phyloP scores from a whole-genome alignment of 2,113 vertebrate species.

The Xiphophorus couchianus region DNA sequence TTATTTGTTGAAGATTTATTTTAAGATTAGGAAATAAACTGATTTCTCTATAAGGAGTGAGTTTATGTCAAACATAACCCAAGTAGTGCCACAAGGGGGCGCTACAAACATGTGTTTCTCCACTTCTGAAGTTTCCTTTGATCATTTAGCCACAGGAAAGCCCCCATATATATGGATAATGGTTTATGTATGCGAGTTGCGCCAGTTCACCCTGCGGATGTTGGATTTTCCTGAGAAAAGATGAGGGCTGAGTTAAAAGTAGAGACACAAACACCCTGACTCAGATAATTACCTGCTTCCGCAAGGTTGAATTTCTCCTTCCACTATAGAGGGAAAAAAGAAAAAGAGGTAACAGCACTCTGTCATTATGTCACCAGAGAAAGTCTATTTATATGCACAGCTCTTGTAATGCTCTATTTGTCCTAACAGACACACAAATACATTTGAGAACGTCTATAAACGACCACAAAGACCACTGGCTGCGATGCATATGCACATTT shows the following conservation, averaged over 20 bases:
- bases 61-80: neutral
- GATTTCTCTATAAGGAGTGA: slow-evolving; percentile 3
- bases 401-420: slow-evolving; percentile 64
- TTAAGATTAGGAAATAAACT: neutral
- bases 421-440: slow-evolving; percentile 49
- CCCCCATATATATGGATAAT: neutral
- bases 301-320: slow-evolving; percentile 88
- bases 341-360: slow-evolving; percentile 37
- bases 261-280: slow-evolving; percentile 25
- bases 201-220: neutral
- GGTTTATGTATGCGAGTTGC: neutral
- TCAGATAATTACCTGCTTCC: slow-evolving; percentile 91
- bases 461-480: slow-evolving; percentile 34
- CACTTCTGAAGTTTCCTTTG: neutral
- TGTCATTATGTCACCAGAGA: slow-evolving; percentile 71
- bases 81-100: slow-evolving; percentile 61
- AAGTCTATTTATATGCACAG: slow-evolving; percentile 66
- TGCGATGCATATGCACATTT: slow-evolving; percentile 31
- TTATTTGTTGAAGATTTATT: neutral
- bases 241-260: slow-evolving; percentile 27
- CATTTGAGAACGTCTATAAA: slow-evolving; percentile 62
- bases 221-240: slow-evolving; percentile 30
- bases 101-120: slow-evolving; percentile 35
- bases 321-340: slow-evolving; percentile 68
- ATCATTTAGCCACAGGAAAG: slow-evolving; percentile 1